phyloP scores from a whole-genome alignment of 2,113 vertebrate genomes.

The Apteryx mantelli region DNA sequence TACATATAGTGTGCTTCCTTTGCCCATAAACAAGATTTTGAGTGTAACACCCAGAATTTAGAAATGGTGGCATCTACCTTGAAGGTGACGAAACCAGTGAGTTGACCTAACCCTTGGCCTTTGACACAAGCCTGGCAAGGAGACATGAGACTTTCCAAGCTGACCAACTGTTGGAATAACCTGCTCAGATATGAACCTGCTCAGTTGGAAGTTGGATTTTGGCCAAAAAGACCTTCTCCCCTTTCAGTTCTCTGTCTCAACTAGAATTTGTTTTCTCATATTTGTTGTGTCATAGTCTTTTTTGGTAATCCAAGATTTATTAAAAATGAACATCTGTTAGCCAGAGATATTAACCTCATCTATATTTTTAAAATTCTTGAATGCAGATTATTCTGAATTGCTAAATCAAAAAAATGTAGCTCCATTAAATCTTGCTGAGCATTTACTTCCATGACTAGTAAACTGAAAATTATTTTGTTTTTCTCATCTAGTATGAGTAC shows the following conservation, averaged over 20 bases:
- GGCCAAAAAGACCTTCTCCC: not conserved
- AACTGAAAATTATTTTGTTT: constrained; percentile 13
- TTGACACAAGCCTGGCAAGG: not conserved
- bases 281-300: constrained; percentile 3
- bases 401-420: not conserved
- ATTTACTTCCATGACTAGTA: not conserved
- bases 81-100: not conserved
- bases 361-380: not conserved
- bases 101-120: not conserved
- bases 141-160: not conserved
- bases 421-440: not conserved
- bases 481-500: not conserved
- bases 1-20: too few relatives aligned
- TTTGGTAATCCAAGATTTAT: not conserved
- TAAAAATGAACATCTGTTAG: constrained; percentile 24
- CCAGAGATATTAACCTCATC: not conserved
- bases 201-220: not conserved
- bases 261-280: not conserved
- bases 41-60: not conserved
- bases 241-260: not conserved
- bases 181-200: not conserved
- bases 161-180: not conserved
- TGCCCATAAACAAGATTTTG: too few relatives aligned
- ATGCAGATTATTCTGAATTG: not conserved
- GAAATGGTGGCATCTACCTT: not conserved